A percentile compares a stretch with the other conserved stretches of the same genome.
Conservation (phyloP, 1,140 invertebrate species). For the Cyphomyrmex costatus region DNA sequence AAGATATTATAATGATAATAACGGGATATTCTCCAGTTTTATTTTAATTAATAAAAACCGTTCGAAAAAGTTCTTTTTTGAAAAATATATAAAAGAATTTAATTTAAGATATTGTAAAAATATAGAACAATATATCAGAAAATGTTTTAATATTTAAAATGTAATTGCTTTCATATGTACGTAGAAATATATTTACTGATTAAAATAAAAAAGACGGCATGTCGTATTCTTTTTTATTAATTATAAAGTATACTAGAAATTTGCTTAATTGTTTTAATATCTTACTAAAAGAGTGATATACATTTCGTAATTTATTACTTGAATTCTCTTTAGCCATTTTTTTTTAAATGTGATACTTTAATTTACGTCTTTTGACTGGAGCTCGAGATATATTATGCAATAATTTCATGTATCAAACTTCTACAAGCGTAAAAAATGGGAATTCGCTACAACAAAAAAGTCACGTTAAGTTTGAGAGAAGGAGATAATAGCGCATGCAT, state of each 20-base stretch:
- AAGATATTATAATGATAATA: not conserved
- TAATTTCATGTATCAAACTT: slow-evolving; percentile 23
- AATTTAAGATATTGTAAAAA: not conserved
- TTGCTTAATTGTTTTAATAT: not conserved
- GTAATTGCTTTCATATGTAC: not conserved
- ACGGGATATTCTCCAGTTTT: not conserved
- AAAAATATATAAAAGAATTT: too few relatives aligned
- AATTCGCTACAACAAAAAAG: not conserved
- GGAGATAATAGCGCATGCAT: slow-evolving; percentile 37
- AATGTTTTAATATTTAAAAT: not conserved
- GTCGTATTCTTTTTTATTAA: not conserved
- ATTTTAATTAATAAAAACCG: not conserved
- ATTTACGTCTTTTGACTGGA: not conserved
- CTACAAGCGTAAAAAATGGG: slow-evolving; percentile 16
- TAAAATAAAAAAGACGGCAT: slow-evolving; percentile 3
- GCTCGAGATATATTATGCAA: not conserved
- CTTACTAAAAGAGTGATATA: not conserved
- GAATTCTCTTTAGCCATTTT: not conserved
- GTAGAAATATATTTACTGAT: not conserved
- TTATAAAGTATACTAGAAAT: not conserved
- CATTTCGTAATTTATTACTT: not conserved
- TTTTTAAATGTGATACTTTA: not conserved
- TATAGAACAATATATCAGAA: not conserved
- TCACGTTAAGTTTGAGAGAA: slow-evolving; percentile 1
- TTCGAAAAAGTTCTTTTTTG: too few relatives aligned